A percentile compares a stretch with the other conserved stretches of the same genome.
These are phyloP conservation scores for Neolamprologus longior DNA, from an alignment of 2,113 vertebrate genomes.

Conservation along the genomic window DNA sequence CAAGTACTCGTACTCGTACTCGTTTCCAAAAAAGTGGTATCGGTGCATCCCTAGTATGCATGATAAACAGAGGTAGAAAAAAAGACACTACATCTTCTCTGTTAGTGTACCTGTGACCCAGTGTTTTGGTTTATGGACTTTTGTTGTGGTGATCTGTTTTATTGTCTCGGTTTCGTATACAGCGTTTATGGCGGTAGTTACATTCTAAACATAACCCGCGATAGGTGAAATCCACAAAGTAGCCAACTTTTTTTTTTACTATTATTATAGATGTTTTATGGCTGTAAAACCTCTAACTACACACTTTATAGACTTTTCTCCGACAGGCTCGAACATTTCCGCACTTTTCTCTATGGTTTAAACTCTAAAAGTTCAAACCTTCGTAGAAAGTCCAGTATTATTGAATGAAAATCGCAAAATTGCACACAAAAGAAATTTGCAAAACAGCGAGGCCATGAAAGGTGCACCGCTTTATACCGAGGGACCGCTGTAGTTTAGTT, in stretches of 20 bases:
- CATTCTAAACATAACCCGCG: not conserved
- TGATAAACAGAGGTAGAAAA: not conserved
- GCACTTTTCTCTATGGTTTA: not conserved
- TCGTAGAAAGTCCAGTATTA: not conserved
- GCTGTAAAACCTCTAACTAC: not conserved
- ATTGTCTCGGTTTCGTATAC: not conserved
- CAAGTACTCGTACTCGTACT: too few species aligned
- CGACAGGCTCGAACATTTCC: not conserved
- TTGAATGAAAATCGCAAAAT: not conserved
- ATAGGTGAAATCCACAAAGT: accelerated
- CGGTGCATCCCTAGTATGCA: too few species aligned
- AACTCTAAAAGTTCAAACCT: not conserved
- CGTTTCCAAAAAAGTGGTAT: too few species aligned
- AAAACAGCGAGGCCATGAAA: not conserved
- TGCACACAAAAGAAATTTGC: not conserved
- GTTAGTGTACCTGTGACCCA: not conserved
- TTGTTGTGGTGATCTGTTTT: not conserved
- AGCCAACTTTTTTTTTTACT: not conserved
- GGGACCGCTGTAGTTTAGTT: not conserved
- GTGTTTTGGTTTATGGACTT: not conserved
- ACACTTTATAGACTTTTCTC: not conserved
- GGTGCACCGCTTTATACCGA: not conserved
- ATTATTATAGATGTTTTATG: not conserved
- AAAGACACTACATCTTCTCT: not conserved
- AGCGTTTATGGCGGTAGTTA: not conserved